Percentiles rank a stretch among this genome's conserved stretches.
Evolutionary conservation across 2,113 vertebrate species (phyloP).

Genomic region (Pomatostomus ruficeps): DNA sequence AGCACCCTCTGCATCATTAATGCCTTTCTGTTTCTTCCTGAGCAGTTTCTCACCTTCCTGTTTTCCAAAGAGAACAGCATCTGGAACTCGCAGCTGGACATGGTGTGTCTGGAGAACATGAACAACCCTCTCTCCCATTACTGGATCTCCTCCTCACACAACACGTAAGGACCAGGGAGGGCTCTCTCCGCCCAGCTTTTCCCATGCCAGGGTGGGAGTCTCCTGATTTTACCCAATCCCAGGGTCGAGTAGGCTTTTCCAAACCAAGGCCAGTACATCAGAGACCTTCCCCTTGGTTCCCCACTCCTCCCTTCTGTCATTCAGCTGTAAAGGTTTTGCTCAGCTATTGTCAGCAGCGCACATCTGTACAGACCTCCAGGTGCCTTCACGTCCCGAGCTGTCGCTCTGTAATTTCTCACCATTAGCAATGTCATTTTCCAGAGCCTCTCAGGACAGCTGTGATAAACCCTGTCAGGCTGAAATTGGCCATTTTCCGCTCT

Average conservation of each 20-base stretch:
- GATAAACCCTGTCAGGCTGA: background rate
- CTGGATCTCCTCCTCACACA: slow-evolving; percentile 99
- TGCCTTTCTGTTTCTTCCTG: slow-evolving; percentile 29
- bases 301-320: background rate
- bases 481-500: background rate
- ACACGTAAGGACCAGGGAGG: slow-evolving; percentile 84
- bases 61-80: slow-evolving; percentile 98
- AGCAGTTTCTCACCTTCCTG: slow-evolving; percentile 92
- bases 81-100: slow-evolving; percentile 87
- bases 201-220: background rate
- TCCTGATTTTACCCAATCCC: background rate
- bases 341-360: background rate
- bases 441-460: background rate
- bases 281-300: background rate
- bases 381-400: background rate
- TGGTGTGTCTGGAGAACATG: slow-evolving; percentile 88
- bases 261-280: background rate
- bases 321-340: background rate
- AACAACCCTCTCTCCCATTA: slow-evolving; percentile 97
- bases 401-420: background rate
- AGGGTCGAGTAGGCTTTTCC: background rate
- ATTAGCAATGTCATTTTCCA: background rate
- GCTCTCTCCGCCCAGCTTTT: background rate
- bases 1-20: background rate
- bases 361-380: background rate